A percentile compares a stretch with the other conserved stretches of the same genome.
Conservation (phyloP, 2,888 invertebrate genomes). For the Acronicta leporina region DNA sequence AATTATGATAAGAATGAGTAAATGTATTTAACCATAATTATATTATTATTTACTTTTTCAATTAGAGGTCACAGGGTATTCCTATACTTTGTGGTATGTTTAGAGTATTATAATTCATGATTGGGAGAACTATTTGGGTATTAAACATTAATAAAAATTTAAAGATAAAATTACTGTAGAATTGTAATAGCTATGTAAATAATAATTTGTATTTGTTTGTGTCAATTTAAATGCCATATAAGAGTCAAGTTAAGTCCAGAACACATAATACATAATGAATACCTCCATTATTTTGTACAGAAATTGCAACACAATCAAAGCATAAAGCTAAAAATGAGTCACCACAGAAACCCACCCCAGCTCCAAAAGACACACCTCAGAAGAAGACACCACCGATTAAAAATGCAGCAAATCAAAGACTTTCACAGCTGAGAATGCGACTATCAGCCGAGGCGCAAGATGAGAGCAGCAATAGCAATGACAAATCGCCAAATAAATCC, state of each 20-base stretch:
- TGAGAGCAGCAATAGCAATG: slow-evolving; percentile 56
- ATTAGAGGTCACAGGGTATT: no score
- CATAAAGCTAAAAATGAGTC: slow-evolving; percentile 47
- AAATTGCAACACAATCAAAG: slow-evolving; percentile 56
- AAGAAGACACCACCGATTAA: slow-evolving; percentile 59
- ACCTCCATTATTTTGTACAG: slow-evolving; percentile 34
- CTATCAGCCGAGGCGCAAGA: slow-evolving; percentile 67
- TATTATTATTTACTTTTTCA: no score
- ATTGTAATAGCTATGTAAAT: no score
- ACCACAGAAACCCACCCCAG: slow-evolving; percentile 37
- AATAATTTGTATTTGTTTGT: no score
- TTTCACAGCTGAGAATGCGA: slow-evolving; percentile 69
- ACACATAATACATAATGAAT: neutral
- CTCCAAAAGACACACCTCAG: slow-evolving; percentile 32
- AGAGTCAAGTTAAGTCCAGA: neutral
- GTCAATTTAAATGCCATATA: no score
- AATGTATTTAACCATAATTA: no score
- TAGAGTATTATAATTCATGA: no score
- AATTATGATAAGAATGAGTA: no score
- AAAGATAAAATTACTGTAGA: no score
- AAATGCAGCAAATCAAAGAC: slow-evolving; percentile 74
- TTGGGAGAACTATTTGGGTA: no score
- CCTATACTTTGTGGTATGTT: no score
- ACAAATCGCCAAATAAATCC: slow-evolving; percentile 59
- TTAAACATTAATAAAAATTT: no score